A percentile compares a stretch with the other conserved stretches of the same genome.
Evolutionary conservation across 2,797 vertebrate genomes (phyloP).

Genomic region (Clarias laeviceps): DNA sequence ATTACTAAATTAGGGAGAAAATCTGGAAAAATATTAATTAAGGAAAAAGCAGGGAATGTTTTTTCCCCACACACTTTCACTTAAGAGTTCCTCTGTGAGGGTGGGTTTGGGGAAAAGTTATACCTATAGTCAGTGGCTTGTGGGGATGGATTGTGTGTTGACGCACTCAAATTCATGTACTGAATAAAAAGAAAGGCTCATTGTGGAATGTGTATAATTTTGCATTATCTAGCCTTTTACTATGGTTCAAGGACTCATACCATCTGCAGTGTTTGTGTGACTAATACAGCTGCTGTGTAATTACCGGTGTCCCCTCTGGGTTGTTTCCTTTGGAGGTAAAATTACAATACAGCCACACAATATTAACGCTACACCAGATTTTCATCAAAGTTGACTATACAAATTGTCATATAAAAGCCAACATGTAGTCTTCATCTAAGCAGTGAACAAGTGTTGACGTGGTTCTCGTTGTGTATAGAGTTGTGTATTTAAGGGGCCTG

Average conservation of each 20-base stretch:
- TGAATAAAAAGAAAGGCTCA: background rate
- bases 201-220: background rate
- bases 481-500: conserved; percentile 33
- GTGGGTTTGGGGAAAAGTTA: background rate
- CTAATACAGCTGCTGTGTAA: conserved; percentile 37
- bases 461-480: conserved; percentile 14
- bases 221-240: background rate
- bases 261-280: background rate
- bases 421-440: background rate
- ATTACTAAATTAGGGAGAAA: too few relatives aligned
- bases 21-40: too few relatives aligned
- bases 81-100: background rate
- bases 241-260: background rate
- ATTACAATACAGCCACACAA: background rate
- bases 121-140: background rate
- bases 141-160: background rate
- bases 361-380: background rate
- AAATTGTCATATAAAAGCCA: background rate
- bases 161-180: background rate
- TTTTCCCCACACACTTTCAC: too few relatives aligned
- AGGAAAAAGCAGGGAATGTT: too few relatives aligned
- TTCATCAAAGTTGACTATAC: background rate
- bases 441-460: conserved; percentile 18
- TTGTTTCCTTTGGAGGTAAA: conserved; percentile 25
- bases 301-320: conserved; percentile 7